Conservation (phyloP, 2,797 vertebrate genomes). For the Fundulus diaphanus region DNA sequence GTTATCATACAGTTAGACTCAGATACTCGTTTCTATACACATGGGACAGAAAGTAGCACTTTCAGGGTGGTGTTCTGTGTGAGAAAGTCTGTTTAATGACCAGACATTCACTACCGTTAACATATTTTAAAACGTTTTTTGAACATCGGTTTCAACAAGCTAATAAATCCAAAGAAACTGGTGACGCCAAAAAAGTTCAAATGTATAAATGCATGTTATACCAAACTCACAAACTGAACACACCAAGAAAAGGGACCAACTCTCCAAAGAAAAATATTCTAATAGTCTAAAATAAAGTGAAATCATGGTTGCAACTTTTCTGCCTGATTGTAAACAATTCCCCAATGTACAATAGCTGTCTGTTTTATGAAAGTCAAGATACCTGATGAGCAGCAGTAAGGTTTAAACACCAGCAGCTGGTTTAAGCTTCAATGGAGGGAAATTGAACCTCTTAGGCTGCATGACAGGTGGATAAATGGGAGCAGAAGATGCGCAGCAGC, state of each 20-base stretch:
- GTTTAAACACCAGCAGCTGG: neutral
- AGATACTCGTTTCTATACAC: no score
- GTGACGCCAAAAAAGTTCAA: neutral
- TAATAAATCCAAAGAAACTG: slow-evolving; percentile 24
- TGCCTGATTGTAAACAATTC: neutral
- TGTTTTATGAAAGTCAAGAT: neutral
- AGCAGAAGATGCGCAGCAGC: slow-evolving; percentile 14
- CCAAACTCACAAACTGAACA: neutral
- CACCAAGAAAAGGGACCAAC: no score
- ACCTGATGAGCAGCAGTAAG: neutral
- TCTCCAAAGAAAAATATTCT: no score
- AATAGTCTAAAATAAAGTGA: no score
- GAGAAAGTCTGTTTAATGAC: no score
- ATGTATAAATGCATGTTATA: neutral
- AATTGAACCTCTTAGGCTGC: neutral
- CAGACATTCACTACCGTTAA: no score
- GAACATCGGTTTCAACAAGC: neutral
- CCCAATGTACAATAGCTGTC: neutral
- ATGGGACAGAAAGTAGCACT: no score
- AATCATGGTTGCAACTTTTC: neutral
- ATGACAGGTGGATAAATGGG: slow-evolving; percentile 1
- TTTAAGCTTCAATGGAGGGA: neutral
- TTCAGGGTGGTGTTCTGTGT: no score
- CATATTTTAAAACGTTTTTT: slow-evolving; percentile 4
- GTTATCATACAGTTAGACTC: no score